Percentiles rank a stretch among this genome's conserved stretches.
Conservation (phyloP, 2,797 vertebrate species). For the Pangasius krempfi region DNA sequence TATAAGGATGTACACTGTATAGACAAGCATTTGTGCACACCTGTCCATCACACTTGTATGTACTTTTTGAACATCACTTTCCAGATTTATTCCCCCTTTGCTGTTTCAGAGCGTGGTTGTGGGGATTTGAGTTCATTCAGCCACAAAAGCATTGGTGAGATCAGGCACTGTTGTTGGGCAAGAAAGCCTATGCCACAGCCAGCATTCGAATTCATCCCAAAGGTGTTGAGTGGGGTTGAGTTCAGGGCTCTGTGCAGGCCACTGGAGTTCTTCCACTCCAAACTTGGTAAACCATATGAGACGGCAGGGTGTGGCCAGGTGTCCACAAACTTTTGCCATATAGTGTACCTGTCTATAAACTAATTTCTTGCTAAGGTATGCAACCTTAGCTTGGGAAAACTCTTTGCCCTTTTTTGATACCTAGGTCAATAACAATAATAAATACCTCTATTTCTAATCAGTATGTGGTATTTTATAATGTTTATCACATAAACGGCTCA, state of each 20-base stretch:
- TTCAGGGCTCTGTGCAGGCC: background rate
- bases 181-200: background rate
- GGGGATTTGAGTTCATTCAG: background rate
- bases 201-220: background rate
- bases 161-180: background rate
- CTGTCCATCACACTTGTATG: background rate
- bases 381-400: background rate
- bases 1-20: background rate
- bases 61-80: background rate
- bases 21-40: background rate
- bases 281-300: background rate
- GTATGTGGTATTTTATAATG: background rate
- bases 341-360: background rate
- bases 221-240: background rate
- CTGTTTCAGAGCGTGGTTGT: background rate
- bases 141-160: background rate
- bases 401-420: background rate
- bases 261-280: background rate
- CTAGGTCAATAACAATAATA: background rate
- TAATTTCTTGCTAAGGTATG: background rate
- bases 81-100: background rate
- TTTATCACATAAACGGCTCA: background rate
- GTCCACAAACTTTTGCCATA: background rate
- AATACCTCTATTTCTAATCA: background rate
- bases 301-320: background rate